Evolutionary conservation across 2,113 vertebrate genomes (phyloP), one percentile per base, ranked within the genome.

Genomic region (Zosterops japonicus): DNA sequence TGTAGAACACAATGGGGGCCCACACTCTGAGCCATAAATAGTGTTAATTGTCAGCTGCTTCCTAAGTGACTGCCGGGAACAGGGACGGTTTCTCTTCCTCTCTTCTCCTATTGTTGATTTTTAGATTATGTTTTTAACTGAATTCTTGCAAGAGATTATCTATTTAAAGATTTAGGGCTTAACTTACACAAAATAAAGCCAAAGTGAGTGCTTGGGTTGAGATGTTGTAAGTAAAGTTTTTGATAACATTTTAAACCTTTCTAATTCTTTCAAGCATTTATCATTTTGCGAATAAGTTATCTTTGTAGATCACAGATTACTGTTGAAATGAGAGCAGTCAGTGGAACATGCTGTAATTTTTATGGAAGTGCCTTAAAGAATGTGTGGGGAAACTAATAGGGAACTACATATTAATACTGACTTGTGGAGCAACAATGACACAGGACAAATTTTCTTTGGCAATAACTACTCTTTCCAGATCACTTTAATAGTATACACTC

Each of bases 1-100:
- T 35, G 55, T 42, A 4, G 5, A 25, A 80, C 71, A 65, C 85
- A 70, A 36, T 63, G 63, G 80, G 52, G 75, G 33, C 90, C 85
- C 6, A 2, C 2, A 4, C 64, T 85, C 57, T 8, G 42, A 31
- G 89, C 57, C 78, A 60, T 70, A 91, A 94, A 91, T 92, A 80
- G 79, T 75, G 60, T 84, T 79, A 85, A 71, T 89, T 93, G 81
- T 65, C 81, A 79, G 59, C 65, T 68, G 74, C 94, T 90, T 95
- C 82, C 94, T 56, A 28, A 77, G 39, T 74, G 85, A 60, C 71
- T 74, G 71, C 33, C 47, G 35, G 68, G 64, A 92, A 63, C 79
- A 59, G 24, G 47, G 55, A 80, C 0, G 0, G 47, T 41, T 89
- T 91, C 84, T 82, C 49, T 89, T 93, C 91, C 67, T 92, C 53